These are phyloP conservation scores for Heterochromis multidens DNA, from an alignment of 2,113 vertebrate species.

Conservation along the genomic window DNA sequence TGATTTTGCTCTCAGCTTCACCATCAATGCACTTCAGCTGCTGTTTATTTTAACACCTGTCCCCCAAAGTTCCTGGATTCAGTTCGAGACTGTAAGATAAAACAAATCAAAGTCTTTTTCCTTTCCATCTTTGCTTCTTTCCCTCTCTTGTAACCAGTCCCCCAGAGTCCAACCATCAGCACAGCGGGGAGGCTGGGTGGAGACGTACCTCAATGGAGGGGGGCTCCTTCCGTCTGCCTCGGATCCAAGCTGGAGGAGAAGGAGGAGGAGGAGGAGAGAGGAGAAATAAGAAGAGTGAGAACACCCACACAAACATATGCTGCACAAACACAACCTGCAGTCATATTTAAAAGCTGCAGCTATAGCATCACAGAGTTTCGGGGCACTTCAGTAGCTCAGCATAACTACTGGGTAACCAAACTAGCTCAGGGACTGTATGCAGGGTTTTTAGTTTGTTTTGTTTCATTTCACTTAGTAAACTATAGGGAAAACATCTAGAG, in stretches of 20 bases:
- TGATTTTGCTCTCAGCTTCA: slow-evolving; percentile 57
- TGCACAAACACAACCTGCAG: slow-evolving; percentile 64
- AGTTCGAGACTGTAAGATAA: slow-evolving; percentile 49
- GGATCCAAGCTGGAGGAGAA: slow-evolving; percentile 89
- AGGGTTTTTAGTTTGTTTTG: neutral
- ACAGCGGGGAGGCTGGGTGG: slow-evolving; percentile 46
- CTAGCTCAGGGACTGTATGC: neutral
- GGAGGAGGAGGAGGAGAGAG: slow-evolving; percentile 19
- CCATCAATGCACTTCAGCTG: slow-evolving; percentile 60
- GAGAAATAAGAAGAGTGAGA: slow-evolving; percentile 42
- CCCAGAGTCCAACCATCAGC: slow-evolving; percentile 65
- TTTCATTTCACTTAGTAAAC: slow-evolving; percentile 24
- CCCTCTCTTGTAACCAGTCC: slow-evolving; percentile 53
- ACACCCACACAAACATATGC: slow-evolving; percentile 63
- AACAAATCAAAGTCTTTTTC: slow-evolving; percentile 67
- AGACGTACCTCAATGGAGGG: slow-evolving; percentile 86
- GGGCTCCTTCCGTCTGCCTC: slow-evolving; percentile 88
- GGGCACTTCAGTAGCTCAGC: slow-evolving; percentile 21
- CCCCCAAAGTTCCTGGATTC: slow-evolving; percentile 67
- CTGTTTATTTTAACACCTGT: slow-evolving; percentile 75
- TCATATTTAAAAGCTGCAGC: slow-evolving; percentile 55
- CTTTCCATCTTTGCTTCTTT: slow-evolving; percentile 48
- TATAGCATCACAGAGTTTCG: slow-evolving; percentile 32
- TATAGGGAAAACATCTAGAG: slow-evolving; percentile 17
- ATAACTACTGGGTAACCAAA: neutral